A percentile compares a stretch with the other conserved stretches of the same genome.
These are phyloP conservation scores for Megathymus violae DNA, from an alignment of 1,140 invertebrate genomes.

Conservation along the genomic window DNA sequence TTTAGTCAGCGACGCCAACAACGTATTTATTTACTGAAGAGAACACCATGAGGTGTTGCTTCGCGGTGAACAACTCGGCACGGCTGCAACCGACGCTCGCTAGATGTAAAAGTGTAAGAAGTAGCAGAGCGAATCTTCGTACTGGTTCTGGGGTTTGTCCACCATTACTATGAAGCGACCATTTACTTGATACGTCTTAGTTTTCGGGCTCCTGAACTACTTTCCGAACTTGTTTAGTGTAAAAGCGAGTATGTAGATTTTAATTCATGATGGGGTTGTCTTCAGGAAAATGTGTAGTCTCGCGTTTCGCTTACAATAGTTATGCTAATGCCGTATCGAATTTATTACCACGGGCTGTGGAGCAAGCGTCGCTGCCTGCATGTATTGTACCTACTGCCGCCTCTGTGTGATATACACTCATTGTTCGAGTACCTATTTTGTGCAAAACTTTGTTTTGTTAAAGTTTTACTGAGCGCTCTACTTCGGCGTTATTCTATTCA, in stretches of 20 bases:
- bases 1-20: too few relatives aligned
- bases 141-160: too few relatives aligned
- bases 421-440: slow-evolving; percentile 26
- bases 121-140: too few relatives aligned
- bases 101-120: too few relatives aligned
- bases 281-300: slow-evolving; percentile 25
- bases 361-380: slow-evolving; percentile 15
- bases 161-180: too few relatives aligned
- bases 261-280: slow-evolving; percentile 27
- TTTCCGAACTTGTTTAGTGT: background rate
- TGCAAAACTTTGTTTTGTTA: slow-evolving; percentile 24
- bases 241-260: slow-evolving; percentile 32
- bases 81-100: too few relatives aligned
- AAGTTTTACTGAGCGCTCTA: slow-evolving; percentile 24
- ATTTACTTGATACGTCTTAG: background rate
- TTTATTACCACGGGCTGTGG: slow-evolving; percentile 33
- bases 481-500: slow-evolving; percentile 15
- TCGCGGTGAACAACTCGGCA: too few relatives aligned
- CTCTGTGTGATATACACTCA: slow-evolving; percentile 28
- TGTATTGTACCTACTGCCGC: slow-evolving; percentile 14
- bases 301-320: slow-evolving; percentile 34
- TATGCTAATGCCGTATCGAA: slow-evolving; percentile 40
- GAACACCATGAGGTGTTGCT: too few relatives aligned
- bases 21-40: too few relatives aligned
- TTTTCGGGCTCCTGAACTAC: background rate